Percentiles rank a stretch among this genome's conserved stretches.
These are phyloP conservation scores for Chymomyza costata DNA, from an alignment of 1,140 invertebrate species.

Conservation along the genomic window DNA sequence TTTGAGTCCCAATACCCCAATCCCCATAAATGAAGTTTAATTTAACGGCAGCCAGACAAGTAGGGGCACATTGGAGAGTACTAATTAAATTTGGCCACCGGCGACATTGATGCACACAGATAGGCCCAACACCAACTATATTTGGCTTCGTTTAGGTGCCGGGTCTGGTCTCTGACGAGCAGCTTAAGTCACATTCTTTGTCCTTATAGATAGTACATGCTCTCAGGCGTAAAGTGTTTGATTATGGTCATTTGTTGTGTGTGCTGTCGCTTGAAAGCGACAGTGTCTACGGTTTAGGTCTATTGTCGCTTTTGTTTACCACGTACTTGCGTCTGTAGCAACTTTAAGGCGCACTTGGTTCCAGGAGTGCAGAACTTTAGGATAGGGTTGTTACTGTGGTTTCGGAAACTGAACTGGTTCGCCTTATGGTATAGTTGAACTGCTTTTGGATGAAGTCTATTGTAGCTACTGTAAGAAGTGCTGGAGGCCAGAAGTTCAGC, in stretches of 20 bases:
- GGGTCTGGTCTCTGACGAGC: constrained; percentile 3
- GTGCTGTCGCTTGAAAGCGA: constrained; percentile 2
- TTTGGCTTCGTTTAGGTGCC: constrained; percentile 26
- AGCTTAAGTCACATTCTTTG: constrained; percentile 26
- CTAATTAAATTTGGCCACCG: constrained; percentile 62
- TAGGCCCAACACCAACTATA: neutral
- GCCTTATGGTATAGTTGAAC: too few species aligned
- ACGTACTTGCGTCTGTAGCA: too few species aligned
- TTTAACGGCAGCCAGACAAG: constrained; percentile 28
- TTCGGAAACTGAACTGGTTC: too few species aligned
- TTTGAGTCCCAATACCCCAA: constrained; percentile 2
- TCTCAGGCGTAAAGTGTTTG: constrained; percentile 69
- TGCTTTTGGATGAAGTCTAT: too few species aligned
- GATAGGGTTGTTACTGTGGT: too few species aligned
- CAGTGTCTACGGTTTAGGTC: constrained; percentile 3
- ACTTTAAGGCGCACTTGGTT: too few species aligned
- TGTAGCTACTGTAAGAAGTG: too few species aligned
- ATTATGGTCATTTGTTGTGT: constrained; percentile 64
- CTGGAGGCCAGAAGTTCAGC: too few species aligned
- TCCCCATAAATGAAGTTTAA: constrained; percentile 45
- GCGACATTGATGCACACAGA: constrained; percentile 48
- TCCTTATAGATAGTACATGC: constrained; percentile 34
- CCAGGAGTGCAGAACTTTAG: too few species aligned
- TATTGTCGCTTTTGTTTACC: too few species aligned
- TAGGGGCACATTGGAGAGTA: constrained; percentile 23